Conservation (phyloP, 2,113 vertebrate genomes). For the Channa argus region DNA sequence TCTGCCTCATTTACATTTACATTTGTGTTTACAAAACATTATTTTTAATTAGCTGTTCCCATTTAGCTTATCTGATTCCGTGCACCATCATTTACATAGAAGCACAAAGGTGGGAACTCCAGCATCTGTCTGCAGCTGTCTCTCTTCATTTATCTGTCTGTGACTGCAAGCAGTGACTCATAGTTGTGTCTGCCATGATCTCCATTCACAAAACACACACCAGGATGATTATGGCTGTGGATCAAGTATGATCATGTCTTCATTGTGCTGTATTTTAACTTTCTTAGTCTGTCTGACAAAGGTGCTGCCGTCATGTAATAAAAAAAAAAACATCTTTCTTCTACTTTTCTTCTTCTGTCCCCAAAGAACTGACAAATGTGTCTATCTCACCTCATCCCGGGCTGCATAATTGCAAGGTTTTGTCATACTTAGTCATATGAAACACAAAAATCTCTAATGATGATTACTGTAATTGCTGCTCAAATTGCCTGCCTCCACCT, state of each 20-base stretch:
- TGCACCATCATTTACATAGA: slow-evolving; percentile 22
- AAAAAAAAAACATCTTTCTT: not conserved
- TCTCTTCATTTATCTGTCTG: slow-evolving; percentile 3
- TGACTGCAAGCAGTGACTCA: slow-evolving; percentile 55
- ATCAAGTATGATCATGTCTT: slow-evolving; percentile 26
- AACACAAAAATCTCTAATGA: slow-evolving; percentile 70
- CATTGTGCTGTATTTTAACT: slow-evolving; percentile 22
- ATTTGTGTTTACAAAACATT: not conserved
- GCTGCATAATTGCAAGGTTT: slow-evolving; percentile 46
- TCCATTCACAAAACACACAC: slow-evolving; percentile 12
- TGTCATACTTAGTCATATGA: slow-evolving; percentile 59
- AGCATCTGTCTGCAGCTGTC: slow-evolving; percentile 27
- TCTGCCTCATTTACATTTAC: slow-evolving; percentile 14
- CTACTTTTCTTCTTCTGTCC: not conserved
- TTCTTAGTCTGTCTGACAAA: not conserved
- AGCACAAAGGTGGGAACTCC: slow-evolving; percentile 36
- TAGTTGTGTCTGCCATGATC: slow-evolving; percentile 31
- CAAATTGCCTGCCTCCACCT: slow-evolving; percentile 71
- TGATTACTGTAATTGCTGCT: slow-evolving; percentile 77
- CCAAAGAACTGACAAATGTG: not conserved
- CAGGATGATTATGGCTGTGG: slow-evolving; percentile 11
- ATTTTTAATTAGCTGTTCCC: not conserved
- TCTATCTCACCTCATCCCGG: slow-evolving; percentile 37
- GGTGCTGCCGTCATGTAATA: not conserved
- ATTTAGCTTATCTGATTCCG: not conserved